A percentile compares a stretch with the other conserved stretches of the same genome.
Evolutionary conservation across 2,797 vertebrate genomes (phyloP).

Genomic region (Spheniscus humboldti): DNA sequence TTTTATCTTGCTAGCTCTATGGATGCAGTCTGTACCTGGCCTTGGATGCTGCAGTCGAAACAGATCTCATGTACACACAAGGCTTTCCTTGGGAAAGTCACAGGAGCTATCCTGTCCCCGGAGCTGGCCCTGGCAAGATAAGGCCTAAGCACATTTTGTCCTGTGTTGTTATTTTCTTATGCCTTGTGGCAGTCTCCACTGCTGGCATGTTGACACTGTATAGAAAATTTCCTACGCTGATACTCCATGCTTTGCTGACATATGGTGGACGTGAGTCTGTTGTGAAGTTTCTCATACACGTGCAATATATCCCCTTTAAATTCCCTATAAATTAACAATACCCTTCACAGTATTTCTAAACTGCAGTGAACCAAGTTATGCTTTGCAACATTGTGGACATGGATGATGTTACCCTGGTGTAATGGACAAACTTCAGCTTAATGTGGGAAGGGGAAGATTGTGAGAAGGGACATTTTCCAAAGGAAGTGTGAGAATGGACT

Average conservation of each 20-base stretch:
- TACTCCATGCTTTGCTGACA: neutral
- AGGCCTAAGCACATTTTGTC: neutral
- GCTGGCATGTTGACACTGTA: neutral
- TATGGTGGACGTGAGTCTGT: neutral
- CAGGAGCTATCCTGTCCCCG: neutral
- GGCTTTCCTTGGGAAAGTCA: neutral
- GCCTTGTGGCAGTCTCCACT: neutral
- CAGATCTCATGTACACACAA: accelerated
- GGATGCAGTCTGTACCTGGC: neutral
- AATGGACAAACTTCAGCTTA: neutral
- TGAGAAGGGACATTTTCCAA: neutral
- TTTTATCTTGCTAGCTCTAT: neutral
- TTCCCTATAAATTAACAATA: neutral
- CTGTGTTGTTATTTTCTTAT: neutral
- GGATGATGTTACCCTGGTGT: neutral
- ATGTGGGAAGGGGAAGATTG: neutral
- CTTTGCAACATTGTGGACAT: neutral
- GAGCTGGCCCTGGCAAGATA: accelerated
- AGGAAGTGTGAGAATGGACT: neutral
- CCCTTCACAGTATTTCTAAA: neutral
- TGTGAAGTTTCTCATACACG: neutral
- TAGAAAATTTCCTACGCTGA: neutral
- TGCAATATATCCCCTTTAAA: neutral
- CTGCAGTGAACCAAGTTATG: neutral
- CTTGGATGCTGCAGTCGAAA: neutral